Evolutionary conservation across 2,797 vertebrate genomes (phyloP), one percentile per base, ranked within the genome.

Genomic region (Sebastes baramenuke): DNA sequence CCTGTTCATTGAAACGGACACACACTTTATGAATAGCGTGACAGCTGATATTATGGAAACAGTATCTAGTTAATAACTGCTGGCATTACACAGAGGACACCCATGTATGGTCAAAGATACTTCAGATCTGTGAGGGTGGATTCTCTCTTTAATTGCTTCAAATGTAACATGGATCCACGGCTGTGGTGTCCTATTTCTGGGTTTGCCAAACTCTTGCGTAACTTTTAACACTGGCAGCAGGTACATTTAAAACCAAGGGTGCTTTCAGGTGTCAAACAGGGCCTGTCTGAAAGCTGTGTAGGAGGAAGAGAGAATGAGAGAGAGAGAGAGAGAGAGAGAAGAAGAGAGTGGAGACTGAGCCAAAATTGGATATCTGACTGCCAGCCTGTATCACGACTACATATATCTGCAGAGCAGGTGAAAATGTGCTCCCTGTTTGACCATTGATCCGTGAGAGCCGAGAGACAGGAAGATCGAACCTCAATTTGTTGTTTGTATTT

Each of bases 261-360:
- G 83, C 88, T 88, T 90, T 87, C 89, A 91, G 89, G 90, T 93
- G 92, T 94, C 92, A 89, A 90, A 84, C 83, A 90, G 77, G 85
- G 76, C 82, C 83, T 36, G 72, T 86, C 83, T 91, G 87, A 91
- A 90, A 87, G 85, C 86, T 80, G 91, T 87, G 92, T 90, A 49
- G 92, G 93, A 90, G 90, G 91, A 60, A 71, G 82, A 87, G 85
- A 86, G 67, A 81, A 58, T 65, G 5, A 13, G 12, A 38, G 34
- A 36, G 34, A 36, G 34, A 36, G 73, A 68, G 69, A 12, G 64
- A 80, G 65, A 59, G 55, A 13, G 24, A 42, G 36, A 22, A n/a
- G 18, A 16, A 77, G 74, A 66, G 78, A 81, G 65, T 9, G 80
- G 70, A 85, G 79, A 76, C 56, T 16, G 70, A 81, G 83, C 77